These are phyloP conservation scores for Seira sanloemensis DNA, from an alignment of 2,888 invertebrate genomes.

Conservation along the genomic window DNA sequence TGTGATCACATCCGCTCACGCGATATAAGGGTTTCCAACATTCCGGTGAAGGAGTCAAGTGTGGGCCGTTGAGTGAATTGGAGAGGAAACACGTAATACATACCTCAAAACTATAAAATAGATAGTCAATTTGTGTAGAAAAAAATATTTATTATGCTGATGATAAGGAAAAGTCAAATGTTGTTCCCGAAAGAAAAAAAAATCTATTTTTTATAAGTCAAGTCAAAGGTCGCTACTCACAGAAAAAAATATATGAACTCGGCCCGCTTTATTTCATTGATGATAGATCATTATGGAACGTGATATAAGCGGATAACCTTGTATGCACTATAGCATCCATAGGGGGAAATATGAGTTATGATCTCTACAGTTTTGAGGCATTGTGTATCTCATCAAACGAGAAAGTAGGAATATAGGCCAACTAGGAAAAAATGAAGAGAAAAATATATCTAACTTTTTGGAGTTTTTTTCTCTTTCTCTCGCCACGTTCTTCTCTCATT, in stretches of 20 bases:
- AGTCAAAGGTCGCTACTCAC: slow-evolving; percentile 11
- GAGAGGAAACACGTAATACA: too few relatives aligned
- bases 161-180: too few relatives aligned
- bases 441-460: not conserved
- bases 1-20: not conserved
- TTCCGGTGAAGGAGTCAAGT: not conserved
- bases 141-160: too few relatives aligned
- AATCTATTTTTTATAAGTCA: not conserved
- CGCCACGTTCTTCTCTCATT: not conserved
- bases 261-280: not conserved
- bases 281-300: not conserved
- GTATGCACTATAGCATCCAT: not conserved
- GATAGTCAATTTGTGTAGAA: too few relatives aligned
- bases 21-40: not conserved
- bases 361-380: not conserved
- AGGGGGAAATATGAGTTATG: not conserved
- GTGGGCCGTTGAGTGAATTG: not conserved
- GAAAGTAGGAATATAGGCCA: not conserved
- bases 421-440: not conserved
- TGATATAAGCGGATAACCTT: not conserved
- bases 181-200: too few relatives aligned
- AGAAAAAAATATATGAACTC: not conserved
- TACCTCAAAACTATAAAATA: too few relatives aligned
- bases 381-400: not conserved
- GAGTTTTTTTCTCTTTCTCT: not conserved